Base-by-base conservation (phyloP, 2,888 invertebrate genomes). In the Brenthis ino region DNA sequence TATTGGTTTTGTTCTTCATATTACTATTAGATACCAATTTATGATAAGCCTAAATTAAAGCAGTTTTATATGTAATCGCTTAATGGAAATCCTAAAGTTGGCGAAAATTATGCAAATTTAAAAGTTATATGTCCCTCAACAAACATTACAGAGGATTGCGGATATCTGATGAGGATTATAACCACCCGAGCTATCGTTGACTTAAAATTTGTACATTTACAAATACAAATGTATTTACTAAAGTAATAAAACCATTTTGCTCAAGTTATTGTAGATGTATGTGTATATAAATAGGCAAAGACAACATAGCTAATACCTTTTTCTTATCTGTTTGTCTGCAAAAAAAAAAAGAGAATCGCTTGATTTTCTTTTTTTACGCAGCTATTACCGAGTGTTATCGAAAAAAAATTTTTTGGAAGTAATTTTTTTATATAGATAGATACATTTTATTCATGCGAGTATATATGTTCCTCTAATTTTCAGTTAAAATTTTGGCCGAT, bases 101-200 rank as follows among this genome's bases (percentile, higher is more conserved):
- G 57, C 47, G 53, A 54, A 65, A 65, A 58, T 65, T 58, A 65
- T 65, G 57, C 13, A 65, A 65, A 65, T 65, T 6, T 47, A 53
- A 53, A 65, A 65, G 57, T 65, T 65, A 65, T 65, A 24, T 28
- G 28, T 58, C 51, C 58, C 65, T 57, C 24, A 57, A 16, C 53
- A 53, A 65, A 47, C 28, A 65, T 66, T 58, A 58, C 28, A 28
- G 58, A 54, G 57, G 51, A 24, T 51, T 57, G 57, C 37, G 53
- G 47, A 58, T 65, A 65, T 47, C 58, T 54, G 58, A 66, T 66
- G 37, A 58, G 20, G 65, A 33, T 24, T 47, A 43, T 43, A 66
- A 58, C 43, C n/a, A 58, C 16, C 58, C 58, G 53, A 58, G 58
- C 16, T 24, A 53, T 12, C 53, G 47, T 24, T 47, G 28, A 28